Evolutionary conservation across 2,888 invertebrate species (phyloP), one percentile per base, ranked within the genome.

Genomic region (Dendrolimus pini): DNA sequence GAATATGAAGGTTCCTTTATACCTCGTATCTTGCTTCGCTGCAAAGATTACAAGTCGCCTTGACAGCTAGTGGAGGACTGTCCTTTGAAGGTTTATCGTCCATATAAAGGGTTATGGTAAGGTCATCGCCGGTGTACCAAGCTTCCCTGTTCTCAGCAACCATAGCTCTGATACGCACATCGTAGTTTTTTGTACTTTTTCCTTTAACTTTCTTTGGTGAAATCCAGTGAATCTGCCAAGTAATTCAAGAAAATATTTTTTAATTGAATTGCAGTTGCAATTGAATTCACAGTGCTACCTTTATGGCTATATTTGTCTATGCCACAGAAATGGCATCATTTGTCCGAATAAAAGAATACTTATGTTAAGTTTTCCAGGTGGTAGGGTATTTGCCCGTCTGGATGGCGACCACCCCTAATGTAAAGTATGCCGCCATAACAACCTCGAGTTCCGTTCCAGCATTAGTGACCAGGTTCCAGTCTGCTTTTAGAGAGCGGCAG

Each of bases 1-100:
- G 30, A 30, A 30, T 30, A 30, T 30, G 30, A 30, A 30, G 30
- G 3, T 3, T 30, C 30, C 30, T 30, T 30, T 3, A 30, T 59
- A 89, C 89, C 81, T 90, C 88, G 63, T 89, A 89, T 55, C 87
- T 70, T 0, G 89, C 89, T 68, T 90, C 90, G 53, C 89, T 89
- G 65, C 85, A 87, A 30, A 86, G 71, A 12, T 72, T 75, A 58
- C 90, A 90, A 0, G 52, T 58, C 1, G 66, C 66, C 1, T 62
- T 67, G 0, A 80, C 67, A 0, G 61, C 57, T 1, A 70, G 64
- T 0, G 85, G 85, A 0, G 86, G 83, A 52, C 78, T 82, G 59
- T 89, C 90, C 0, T 71, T 63, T 0, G 85, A 72, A 18, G 71
- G 77, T 0, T 75, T 66, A 30, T 75, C 75, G 58, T 88, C 81